Conservation (phyloP, 2,113 vertebrate genomes). For the Lagopus muta region DNA sequence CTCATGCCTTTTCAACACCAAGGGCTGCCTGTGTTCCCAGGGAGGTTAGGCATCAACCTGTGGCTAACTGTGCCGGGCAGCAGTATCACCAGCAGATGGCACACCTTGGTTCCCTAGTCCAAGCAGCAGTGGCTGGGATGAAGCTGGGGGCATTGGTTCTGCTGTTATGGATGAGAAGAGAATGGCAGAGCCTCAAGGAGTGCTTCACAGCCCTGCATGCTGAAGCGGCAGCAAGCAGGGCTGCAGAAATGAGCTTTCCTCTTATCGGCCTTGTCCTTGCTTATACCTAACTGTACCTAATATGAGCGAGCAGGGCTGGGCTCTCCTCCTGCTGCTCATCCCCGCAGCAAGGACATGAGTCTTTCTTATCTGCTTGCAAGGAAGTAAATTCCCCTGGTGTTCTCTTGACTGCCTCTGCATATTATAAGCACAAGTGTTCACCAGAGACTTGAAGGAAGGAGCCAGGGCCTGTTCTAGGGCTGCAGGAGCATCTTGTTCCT, state of each 20-base stretch:
- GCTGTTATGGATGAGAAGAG: fast-evolving
- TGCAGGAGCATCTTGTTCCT: background rate
- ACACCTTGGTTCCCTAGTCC: background rate
- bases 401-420: background rate
- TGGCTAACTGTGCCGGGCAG: background rate
- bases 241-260: background rate
- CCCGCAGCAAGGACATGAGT: background rate
- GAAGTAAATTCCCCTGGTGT: background rate
- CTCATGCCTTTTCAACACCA: background rate
- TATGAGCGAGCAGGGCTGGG: background rate
- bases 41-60: fast-evolving
- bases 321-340: background rate
- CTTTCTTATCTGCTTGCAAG: conserved; percentile 2
- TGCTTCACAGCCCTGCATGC: background rate
- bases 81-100: conserved; percentile 30
- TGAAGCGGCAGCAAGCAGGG: background rate
- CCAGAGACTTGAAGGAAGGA: background rate
- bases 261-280: background rate
- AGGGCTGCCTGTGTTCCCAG: background rate
- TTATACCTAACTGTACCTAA: background rate
- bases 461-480: background rate
- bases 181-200: background rate
- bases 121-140: background rate
- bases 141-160: background rate
- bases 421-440: background rate